Conservation (phyloP, 2,113 vertebrate genomes). For the Balaenoptera acutorostrata region DNA sequence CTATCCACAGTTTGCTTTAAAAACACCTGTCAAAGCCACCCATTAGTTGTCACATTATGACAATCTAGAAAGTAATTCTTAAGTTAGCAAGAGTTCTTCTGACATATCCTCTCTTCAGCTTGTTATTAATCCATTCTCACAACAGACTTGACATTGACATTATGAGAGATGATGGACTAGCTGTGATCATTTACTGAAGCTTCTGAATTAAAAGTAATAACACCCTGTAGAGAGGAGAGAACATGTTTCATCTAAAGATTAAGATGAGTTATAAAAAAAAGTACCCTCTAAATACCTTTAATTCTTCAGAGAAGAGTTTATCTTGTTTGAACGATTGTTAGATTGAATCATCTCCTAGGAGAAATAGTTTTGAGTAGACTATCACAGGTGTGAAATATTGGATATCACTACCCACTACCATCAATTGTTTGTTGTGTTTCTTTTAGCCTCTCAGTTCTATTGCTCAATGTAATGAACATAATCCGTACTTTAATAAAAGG, state of each 20-base stretch:
- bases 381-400: neutral
- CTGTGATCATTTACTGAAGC: constrained; percentile 34
- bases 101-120: constrained; percentile 12
- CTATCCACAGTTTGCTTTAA: neutral
- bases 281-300: neutral
- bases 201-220: constrained; percentile 42
- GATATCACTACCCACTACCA: neutral
- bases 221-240: neutral
- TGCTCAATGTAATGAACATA: neutral
- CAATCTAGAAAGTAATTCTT: constrained; percentile 46
- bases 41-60: constrained; percentile 21
- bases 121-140: constrained; percentile 38
- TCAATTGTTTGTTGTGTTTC: neutral
- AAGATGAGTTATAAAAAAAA: neutral
- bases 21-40: constrained; percentile 35
- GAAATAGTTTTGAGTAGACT: neutral
- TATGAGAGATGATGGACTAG: constrained; percentile 6
- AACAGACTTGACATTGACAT: constrained; percentile 26
- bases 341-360: neutral
- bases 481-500: neutral
- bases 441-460: neutral
- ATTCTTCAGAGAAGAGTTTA: neutral
- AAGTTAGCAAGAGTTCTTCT: constrained; percentile 40
- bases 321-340: neutral
- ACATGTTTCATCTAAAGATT: constrained; percentile 27